Conservation (phyloP, 2,113 vertebrate genomes). For the Hoplias malabaricus region DNA sequence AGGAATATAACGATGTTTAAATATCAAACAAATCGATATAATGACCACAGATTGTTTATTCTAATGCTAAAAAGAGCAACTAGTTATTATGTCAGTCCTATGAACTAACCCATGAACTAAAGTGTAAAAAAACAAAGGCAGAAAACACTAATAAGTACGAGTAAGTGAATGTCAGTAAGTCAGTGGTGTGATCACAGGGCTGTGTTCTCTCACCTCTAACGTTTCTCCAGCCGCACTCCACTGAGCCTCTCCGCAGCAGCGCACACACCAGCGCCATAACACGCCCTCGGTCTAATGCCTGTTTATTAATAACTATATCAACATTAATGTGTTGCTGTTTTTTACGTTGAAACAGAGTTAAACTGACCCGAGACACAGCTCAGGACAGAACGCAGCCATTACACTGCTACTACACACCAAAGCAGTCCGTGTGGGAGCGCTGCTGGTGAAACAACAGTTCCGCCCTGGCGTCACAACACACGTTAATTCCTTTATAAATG, state of each 20-base stretch:
- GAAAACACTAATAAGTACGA: too few species aligned
- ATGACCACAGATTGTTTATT: too few species aligned
- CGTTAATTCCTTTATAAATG: too few species aligned
- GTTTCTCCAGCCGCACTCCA: neutral
- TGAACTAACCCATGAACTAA: too few species aligned
- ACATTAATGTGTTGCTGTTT: neutral
- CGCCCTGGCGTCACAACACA: neutral
- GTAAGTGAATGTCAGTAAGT: too few species aligned
- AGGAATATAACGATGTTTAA: too few species aligned
- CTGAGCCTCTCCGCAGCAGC: neutral
- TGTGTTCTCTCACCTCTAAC: too few species aligned
- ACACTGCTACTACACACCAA: neutral
- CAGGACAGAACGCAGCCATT: constrained; percentile 59
- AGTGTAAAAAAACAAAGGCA: too few species aligned
- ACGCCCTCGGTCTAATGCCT: neutral
- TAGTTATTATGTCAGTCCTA: too few species aligned
- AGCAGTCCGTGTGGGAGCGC: neutral
- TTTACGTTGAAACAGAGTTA: constrained; percentile 49
- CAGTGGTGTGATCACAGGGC: too few species aligned
- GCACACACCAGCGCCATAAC: neutral
- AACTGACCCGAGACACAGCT: constrained; percentile 54
- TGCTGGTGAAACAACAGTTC: neutral
- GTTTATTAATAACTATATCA: neutral
- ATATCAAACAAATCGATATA: too few species aligned
- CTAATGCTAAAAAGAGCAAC: too few species aligned